phyloP scores from a whole-genome alignment of 2,797 vertebrate genomes.

The Gadopsis bispinosus region DNA sequence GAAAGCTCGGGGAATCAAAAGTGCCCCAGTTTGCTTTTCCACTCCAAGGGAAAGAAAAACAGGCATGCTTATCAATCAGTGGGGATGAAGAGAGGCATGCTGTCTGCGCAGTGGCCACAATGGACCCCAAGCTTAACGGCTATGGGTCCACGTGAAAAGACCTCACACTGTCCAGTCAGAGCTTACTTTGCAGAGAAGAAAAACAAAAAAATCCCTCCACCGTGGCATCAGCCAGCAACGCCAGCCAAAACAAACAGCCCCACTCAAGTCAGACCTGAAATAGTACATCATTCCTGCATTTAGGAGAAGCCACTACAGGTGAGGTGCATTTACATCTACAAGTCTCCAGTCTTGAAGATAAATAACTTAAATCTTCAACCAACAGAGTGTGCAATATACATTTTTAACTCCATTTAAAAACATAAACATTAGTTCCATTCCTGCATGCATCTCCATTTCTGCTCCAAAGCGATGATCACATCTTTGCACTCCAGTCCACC shows the following conservation, averaged over 20 bases:
- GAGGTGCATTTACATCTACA: slow-evolving; percentile 8
- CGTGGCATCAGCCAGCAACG: slow-evolving; percentile 45
- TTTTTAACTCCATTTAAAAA: slow-evolving; percentile 51
- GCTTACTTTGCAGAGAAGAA: slow-evolving; percentile 63
- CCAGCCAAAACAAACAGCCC: slow-evolving; percentile 77
- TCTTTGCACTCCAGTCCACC: slow-evolving; percentile 69
- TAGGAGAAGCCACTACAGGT: slow-evolving; percentile 26
- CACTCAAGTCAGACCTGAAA: slow-evolving; percentile 73
- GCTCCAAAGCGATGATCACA: slow-evolving; percentile 68
- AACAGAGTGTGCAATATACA: slow-evolving; percentile 7
- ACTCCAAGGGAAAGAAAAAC: slow-evolving; percentile 79
- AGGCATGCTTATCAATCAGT: slow-evolving; percentile 72
- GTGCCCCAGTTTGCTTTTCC: slow-evolving; percentile 76
- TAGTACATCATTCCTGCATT: slow-evolving; percentile 63
- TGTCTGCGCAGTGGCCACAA: slow-evolving; percentile 69
- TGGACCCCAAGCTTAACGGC: slow-evolving; percentile 68
- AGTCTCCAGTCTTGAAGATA: slow-evolving; percentile 4
- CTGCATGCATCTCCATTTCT: slow-evolving; percentile 59
- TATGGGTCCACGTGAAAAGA: slow-evolving; percentile 66
- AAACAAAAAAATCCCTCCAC: slow-evolving; percentile 69
- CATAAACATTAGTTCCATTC: slow-evolving; percentile 53
- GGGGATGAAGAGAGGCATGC: slow-evolving; percentile 76
- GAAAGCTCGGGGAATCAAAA: slow-evolving; percentile 66
- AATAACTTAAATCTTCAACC: slow-evolving; percentile 16
- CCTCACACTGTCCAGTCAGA: slow-evolving; percentile 71